Percentiles rank a stretch among this genome's conserved stretches.
Evolutionary conservation across 2,113 vertebrate genomes (phyloP).

Genomic region (Coptodon rendalli): DNA sequence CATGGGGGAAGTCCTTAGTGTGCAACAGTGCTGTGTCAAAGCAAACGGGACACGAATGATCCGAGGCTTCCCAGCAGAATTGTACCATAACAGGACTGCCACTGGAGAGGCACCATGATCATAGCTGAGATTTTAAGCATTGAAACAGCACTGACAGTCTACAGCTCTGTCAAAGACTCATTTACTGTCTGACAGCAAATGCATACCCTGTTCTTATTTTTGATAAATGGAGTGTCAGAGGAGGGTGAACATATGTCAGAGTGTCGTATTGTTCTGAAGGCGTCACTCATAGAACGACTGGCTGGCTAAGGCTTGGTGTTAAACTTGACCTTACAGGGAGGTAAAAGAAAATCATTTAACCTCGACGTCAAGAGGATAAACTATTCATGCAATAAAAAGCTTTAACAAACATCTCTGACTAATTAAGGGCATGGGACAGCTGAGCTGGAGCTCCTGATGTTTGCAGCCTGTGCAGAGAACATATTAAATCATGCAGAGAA

Average conservation of each 20-base stretch:
- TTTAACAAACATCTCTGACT: neutral
- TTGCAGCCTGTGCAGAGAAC: neutral
- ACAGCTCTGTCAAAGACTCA: neutral
- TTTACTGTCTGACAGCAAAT: neutral
- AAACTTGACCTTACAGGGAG: neutral
- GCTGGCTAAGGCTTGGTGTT: neutral
- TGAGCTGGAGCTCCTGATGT: neutral
- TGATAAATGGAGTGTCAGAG: neutral
- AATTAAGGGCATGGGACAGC: neutral
- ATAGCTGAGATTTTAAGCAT: neutral
- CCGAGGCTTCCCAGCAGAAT: neutral
- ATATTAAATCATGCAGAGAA: neutral
- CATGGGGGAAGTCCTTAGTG: neutral
- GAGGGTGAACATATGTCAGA: neutral
- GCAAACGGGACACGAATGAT: neutral
- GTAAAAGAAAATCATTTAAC: neutral
- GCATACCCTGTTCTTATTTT: neutral
- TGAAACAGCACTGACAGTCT: neutral
- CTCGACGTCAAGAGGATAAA: neutral
- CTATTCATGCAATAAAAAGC: neutral
- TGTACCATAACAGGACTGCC: neutral
- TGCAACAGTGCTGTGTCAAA: neutral
- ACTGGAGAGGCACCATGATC: neutral
- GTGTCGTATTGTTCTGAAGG: neutral
- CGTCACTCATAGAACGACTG: neutral